These are phyloP conservation scores for Synanthedon tipuliformis DNA, from an alignment of 2,888 invertebrate species.

Conservation along the genomic window DNA sequence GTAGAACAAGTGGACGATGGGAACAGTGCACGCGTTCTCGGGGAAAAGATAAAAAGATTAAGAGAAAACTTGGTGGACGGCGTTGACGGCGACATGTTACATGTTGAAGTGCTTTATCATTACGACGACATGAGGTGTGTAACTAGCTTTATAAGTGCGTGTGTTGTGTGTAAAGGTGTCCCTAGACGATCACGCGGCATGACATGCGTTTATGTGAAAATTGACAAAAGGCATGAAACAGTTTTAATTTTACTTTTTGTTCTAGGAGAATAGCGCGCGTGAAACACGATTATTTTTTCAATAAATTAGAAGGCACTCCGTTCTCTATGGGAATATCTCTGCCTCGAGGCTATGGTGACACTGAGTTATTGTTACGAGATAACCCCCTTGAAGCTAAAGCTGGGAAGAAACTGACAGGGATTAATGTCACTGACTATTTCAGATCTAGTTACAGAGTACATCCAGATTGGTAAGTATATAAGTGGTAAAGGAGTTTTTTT, in stretches of 20 bases:
- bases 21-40: slow-evolving; percentile 74
- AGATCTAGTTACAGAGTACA: slow-evolving; percentile 83
- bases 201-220: no score
- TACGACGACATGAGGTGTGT: slow-evolving; percentile 82
- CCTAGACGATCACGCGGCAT: no score
- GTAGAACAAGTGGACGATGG: slow-evolving; percentile 87
- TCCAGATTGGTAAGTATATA: slow-evolving; percentile 78
- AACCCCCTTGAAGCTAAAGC: slow-evolving; percentile 78
- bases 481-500: no score
- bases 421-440: slow-evolving; percentile 80
- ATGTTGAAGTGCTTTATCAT: slow-evolving; percentile 81
- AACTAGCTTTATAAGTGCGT: neutral
- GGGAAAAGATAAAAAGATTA: slow-evolving; percentile 67
- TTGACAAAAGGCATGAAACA: no score
- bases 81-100: slow-evolving; percentile 72
- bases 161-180: no score
- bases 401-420: slow-evolving; percentile 74
- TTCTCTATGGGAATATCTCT: slow-evolving; percentile 88
- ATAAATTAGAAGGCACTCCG: slow-evolving; percentile 84
- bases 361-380: slow-evolving; percentile 81
- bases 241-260: slow-evolving; percentile 3
- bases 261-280: slow-evolving; percentile 78
- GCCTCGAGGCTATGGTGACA: slow-evolving; percentile 83
- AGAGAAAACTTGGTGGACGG: slow-evolving; percentile 80
- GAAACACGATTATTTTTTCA: slow-evolving; percentile 85